Base-by-base conservation (phyloP, 2,888 invertebrate species). In the Nemotelus pantherinus region DNA sequence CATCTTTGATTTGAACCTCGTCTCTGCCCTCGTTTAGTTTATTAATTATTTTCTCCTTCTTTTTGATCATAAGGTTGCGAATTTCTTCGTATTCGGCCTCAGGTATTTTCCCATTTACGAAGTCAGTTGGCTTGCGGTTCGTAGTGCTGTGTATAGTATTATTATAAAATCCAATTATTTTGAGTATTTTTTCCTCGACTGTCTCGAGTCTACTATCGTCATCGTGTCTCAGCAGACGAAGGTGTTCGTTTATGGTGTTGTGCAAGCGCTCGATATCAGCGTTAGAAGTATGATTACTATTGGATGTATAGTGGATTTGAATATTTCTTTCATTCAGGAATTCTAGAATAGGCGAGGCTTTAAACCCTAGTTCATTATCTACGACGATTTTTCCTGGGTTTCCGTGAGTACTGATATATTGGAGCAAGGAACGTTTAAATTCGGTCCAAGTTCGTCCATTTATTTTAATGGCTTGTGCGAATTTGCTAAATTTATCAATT, bases 21-120 rank as follows among this genome's bases (percentile, higher is more conserved):
- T 6, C 9, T 50, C 53, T 50, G 9, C 9, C 47, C 47, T 9
- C 10, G 39, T 6, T 77, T 2, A 2, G 6, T 50, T 64, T 68
- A 5, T 68, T 53, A n/a, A 67, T 77, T 4, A 68, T 47, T 25
- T 65, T 58, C 58, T 55, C 3, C n/a, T 77, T 77, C 41, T 58
- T 68, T 2, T 68, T 39, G 2, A 57, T 2, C 7, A 77, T 77
- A 48, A n/a, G 6, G 45, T 68, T 4, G 60, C 48, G 47, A 60
- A 67, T 57, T 53, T 6, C 47, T 58, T 77, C 10, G 43, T 63
- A 63, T 39, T 63, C 63, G 5, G 39, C 63, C 43, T 63, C 41
- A 48, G 41, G 58, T 47, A 58, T 60, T 10, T 67, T 78, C 76
- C 43, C 60, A 39, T 63, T 63, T 41, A 39, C 67, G 10, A 63